Evolutionary conservation across 2,888 invertebrate species (phyloP).

Genomic region (Folsomia candida): DNA sequence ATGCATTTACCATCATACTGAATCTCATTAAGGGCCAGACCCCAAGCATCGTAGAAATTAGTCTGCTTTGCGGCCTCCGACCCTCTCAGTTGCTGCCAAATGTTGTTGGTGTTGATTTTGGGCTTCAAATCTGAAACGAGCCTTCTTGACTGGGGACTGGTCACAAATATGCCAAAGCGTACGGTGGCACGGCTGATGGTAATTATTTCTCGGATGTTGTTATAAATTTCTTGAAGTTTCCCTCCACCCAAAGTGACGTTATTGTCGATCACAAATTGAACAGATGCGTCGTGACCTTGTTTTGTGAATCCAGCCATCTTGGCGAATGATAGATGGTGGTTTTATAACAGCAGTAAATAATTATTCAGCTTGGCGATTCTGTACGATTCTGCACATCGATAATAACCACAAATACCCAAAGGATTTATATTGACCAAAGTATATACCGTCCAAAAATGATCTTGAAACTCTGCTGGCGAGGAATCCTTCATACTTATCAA

Average conservation of each 20-base stretch:
- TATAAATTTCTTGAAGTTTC: not conserved
- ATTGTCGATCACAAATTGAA: not conserved
- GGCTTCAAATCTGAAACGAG: not conserved
- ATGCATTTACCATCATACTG: not conserved
- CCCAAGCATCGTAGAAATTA: not conserved
- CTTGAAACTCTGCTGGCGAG: no score
- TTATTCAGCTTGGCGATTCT: no score
- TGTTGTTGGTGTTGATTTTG: not conserved
- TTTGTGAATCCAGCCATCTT: no score
- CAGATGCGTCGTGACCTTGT: slow-evolving; percentile 15
- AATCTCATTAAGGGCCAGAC: not conserved
- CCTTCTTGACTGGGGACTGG: not conserved
- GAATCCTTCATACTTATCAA: no score
- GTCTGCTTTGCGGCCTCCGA: not conserved
- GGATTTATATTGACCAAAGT: no score
- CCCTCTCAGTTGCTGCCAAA: not conserved
- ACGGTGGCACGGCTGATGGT: not conserved
- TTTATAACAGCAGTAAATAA: no score
- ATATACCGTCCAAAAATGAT: no score
- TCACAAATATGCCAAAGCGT: not conserved
- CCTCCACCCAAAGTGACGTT: not conserved
- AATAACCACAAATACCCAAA: no score
- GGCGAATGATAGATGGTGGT: no score
- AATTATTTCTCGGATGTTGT: not conserved
- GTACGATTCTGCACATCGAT: no score